These are phyloP conservation scores for Drosophila picticornis DNA, from an alignment of 2,888 invertebrate genomes.

Conservation along the genomic window DNA sequence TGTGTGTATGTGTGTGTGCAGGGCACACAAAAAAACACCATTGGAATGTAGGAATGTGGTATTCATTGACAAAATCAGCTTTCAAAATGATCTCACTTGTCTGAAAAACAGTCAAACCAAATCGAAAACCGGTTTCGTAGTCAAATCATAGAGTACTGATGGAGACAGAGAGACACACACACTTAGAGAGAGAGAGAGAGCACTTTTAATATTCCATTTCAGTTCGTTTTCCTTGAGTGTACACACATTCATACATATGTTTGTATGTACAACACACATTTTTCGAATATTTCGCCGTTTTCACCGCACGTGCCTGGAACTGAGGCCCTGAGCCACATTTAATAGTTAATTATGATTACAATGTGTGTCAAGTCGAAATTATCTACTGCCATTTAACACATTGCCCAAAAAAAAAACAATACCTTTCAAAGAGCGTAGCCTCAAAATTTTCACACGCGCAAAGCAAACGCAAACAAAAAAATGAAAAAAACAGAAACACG, in stretches of 20 bases:
- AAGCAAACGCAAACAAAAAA: conserved; percentile 42
- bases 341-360: conserved; percentile 71
- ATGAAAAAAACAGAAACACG: conserved; percentile 15
- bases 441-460: conserved; percentile 76
- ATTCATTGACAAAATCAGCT: conserved; percentile 86
- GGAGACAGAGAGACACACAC: neutral
- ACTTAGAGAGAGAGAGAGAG: conserved; percentile 2
- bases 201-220: conserved; percentile 48
- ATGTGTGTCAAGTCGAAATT: conserved; percentile 75
- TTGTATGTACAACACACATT: conserved; percentile 21
- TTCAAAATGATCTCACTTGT: conserved; percentile 86
- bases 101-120: conserved; percentile 86
- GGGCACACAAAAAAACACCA: conserved; percentile 54
- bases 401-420: conserved; percentile 35
- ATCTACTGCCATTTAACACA: conserved; percentile 68
- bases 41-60: conserved; percentile 82
- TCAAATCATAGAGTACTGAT: conserved; percentile 76
- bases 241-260: conserved; percentile 8
- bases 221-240: conserved; percentile 58
- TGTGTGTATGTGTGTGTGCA: conserved; percentile 34
- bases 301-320: conserved; percentile 58
- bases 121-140: conserved; percentile 86
- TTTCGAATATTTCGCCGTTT: conserved; percentile 34
- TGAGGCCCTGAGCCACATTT: conserved; percentile 59
- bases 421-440: conserved; percentile 57